A percentile compares a stretch with the other conserved stretches of the same genome.
Conservation (phyloP, 2,888 invertebrate genomes). For the Drosophila austrosaltans region DNA sequence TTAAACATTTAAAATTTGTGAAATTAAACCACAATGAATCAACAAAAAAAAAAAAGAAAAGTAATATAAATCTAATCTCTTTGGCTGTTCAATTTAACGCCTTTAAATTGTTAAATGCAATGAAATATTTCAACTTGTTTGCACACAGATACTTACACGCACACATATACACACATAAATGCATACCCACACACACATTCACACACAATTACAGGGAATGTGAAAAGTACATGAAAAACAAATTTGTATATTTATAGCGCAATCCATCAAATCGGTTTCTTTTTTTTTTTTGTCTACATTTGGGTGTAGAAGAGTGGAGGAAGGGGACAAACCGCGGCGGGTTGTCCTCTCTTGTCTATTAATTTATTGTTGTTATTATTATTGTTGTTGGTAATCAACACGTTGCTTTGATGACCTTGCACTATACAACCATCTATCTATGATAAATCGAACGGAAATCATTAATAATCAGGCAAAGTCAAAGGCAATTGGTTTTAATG, state of each 20-base stretch:
- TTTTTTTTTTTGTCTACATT: constrained; percentile 22
- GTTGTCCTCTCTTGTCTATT: constrained; percentile 62
- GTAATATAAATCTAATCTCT: constrained; percentile 20
- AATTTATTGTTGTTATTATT: constrained; percentile 77
- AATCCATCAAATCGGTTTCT: constrained; percentile 56
- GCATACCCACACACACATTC: constrained; percentile 25
- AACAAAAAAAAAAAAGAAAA: constrained; percentile 45
- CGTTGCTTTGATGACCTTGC: constrained; percentile 78
- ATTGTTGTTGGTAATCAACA: constrained; percentile 74
- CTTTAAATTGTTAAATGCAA: constrained; percentile 64
- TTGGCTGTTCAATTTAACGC: constrained; percentile 59
- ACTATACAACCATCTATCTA: constrained; percentile 70
- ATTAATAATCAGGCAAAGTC: constrained; percentile 67
- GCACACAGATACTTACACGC: constrained; percentile 24
- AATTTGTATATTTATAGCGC: constrained; percentile 58
- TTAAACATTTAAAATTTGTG: constrained; percentile 57
- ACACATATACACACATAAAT: constrained; percentile 23
- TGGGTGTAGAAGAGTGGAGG: constrained; percentile 22
- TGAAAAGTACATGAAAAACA: constrained; percentile 59
- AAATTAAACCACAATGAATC: constrained; percentile 70
- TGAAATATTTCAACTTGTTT: constrained; percentile 27
- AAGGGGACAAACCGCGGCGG: constrained; percentile 45
- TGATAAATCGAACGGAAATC: constrained; percentile 77
- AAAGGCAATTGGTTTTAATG: constrained; percentile 59
- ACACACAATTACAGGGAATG: constrained; percentile 53